Evolutionary conservation across 2,888 invertebrate genomes (phyloP), one percentile per base, ranked within the genome.

Genomic region (Drosophila tanythrix): DNA sequence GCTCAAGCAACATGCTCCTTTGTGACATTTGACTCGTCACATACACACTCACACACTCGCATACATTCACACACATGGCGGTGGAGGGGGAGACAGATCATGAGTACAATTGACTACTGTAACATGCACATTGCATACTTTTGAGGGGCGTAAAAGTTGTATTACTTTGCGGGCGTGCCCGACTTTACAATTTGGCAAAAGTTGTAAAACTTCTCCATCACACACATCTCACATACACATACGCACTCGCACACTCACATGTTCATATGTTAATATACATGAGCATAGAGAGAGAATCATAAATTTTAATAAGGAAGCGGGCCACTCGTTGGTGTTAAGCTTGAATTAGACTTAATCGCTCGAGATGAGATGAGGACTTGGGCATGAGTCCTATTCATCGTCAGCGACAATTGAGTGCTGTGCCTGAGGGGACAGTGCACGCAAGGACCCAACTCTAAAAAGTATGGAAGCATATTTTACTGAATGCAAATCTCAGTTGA

Each of bases 1-100:
- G 86, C 86, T 81, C 71, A 61, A 86, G 86, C 79, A 83, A 69
- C 83, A 66, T 74, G 71, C 70, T 79, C 70, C 80, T 82, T 83
- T 84, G 82, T 86, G 83, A 83, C 83, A 86, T 86, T 82, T 75
- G 82, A 86, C 87, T 77, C 77, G 65, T 63, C 61, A 67, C 81
- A 69, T 70, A 61, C 67, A 36, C 64, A 46, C 50, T 18, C 36
- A 31, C 36, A 43, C 63, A 18, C 67, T 0, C 53, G 29, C 36
- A 18, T 58, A 10, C 60, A 29, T 60, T 13, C 59, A 18, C 51
- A 18, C 43, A 46, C 35, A 21, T 50, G 46, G 27, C 31, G 61
- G 25, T 62, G 10, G 53, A 57, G 61, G 66, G 55, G 62, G 53
- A 3, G 51, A 27, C n/a, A 48, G n/a, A 67, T 63, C 36, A 33